These are phyloP conservation scores for Eristalis pertinax DNA, from an alignment of 2,888 invertebrate genomes.

Conservation along the genomic window DNA sequence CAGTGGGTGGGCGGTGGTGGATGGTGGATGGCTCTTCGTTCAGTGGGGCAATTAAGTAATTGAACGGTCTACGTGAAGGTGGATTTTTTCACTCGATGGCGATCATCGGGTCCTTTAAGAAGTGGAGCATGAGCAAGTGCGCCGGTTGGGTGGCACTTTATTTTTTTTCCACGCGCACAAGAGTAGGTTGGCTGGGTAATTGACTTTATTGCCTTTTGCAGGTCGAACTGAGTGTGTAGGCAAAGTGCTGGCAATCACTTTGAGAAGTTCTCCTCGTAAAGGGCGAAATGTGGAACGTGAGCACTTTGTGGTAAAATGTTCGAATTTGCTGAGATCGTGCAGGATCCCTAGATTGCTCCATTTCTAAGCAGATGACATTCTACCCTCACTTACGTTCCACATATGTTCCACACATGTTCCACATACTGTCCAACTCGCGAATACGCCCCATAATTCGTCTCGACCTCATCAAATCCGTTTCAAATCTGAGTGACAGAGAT, in stretches of 20 bases:
- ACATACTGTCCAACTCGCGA: too few relatives aligned
- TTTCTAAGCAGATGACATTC: background rate
- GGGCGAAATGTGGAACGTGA: background rate
- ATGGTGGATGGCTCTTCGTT: background rate
- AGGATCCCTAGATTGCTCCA: too few relatives aligned
- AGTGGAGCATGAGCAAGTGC: background rate
- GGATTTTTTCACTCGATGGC: background rate
- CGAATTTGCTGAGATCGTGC: too few relatives aligned
- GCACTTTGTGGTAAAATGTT: background rate
- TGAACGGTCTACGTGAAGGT: slow-evolving; percentile 31
- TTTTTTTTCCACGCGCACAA: background rate
- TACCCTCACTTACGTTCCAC: background rate
- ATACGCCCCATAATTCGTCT: too few relatives aligned
- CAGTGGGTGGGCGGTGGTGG: background rate
- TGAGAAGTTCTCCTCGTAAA: background rate
- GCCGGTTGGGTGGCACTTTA: background rate
- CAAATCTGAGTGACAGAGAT: too few relatives aligned
- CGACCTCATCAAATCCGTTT: too few relatives aligned
- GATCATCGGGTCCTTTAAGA: background rate
- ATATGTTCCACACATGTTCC: background rate
- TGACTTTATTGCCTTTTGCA: background rate
- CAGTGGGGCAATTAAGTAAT: slow-evolving; percentile 68
- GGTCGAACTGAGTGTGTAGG: background rate
- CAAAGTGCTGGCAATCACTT: background rate
- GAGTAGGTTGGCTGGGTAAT: background rate